Conservation (phyloP, 2,888 invertebrate genomes). For the Escarpia spicata region DNA sequence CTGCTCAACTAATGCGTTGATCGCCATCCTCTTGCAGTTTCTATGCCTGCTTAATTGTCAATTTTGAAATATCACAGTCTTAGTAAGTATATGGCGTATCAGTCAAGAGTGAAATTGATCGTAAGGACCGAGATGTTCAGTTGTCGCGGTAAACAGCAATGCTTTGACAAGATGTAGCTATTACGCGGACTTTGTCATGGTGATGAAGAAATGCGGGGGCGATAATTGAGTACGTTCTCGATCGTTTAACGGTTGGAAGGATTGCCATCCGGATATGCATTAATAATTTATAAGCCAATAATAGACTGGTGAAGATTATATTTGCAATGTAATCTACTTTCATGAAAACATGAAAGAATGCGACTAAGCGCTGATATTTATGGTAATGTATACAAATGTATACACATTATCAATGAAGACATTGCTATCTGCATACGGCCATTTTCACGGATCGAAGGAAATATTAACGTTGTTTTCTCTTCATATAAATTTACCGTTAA, state of each 20-base stretch:
- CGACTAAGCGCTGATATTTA: neutral
- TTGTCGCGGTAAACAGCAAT: neutral
- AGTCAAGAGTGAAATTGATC: neutral
- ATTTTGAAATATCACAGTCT: neutral
- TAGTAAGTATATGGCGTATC: neutral
- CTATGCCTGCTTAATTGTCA: neutral
- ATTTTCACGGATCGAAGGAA: neutral
- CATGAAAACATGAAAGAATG: neutral
- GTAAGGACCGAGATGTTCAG: neutral
- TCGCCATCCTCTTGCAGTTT: too few relatives aligned
- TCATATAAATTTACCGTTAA: neutral
- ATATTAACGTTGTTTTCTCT: neutral
- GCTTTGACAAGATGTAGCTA: too few relatives aligned
- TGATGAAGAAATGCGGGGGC: neutral
- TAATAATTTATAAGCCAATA: constrained; percentile 6
- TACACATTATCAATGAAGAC: neutral
- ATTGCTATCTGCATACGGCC: neutral
- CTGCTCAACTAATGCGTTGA: too few relatives aligned
- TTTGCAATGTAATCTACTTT: neutral
- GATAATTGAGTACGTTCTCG: neutral
- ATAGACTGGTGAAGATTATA: neutral
- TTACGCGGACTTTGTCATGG: too few relatives aligned
- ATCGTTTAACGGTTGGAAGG: neutral
- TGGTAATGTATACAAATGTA: constrained; percentile 13
- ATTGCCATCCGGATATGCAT: neutral